Base-by-base conservation (phyloP, 2,797 vertebrate genomes). In the Sus cebifrons region DNA sequence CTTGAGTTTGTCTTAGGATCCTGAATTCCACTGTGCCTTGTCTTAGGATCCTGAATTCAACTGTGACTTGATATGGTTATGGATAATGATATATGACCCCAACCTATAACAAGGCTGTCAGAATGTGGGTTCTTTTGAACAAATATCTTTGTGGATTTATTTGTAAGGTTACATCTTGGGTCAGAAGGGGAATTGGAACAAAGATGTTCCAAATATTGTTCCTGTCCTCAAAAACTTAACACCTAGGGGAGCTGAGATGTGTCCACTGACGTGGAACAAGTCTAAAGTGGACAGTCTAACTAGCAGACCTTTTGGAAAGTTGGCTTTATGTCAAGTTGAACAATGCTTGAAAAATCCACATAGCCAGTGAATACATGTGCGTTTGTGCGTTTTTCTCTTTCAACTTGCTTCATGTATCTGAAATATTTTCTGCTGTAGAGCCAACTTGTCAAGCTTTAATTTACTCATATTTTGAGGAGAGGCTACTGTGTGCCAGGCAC, bases 1-100 rank as follows among this genome's bases (percentile, higher is more conserved):
- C n/a, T 94, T 71, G 60, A 86, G 52, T 86, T 64, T 96, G 32
- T 81, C 49, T 92, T 52, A 49, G 52, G 62, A 78, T 92, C 65
- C 25, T 36, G 36, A 40, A 0, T 32, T 86, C 65, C 83, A 18
- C 25, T 75, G 12, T 74, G 86, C 32, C 32, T 64, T 96, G 32
- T 81, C 49, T 92, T 52, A 49, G 52, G 62, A 78, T 92, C 65
- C 25, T 36, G 36, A 40, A 0, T 32, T 86, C 65, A 86, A 18
- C 25, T 75, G 12, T 74, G 88, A 82, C 25, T 75, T 91, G 74
- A 44, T 68, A 49, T 16, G 64, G 62, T 27, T 86, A 10, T 16
- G 58, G 87, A 44, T 65, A 5, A 5, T 65, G 56, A 64, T 21
- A 4, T 56, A 4, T n/a, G 32, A 83, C 23, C 40, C 27, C 10